These are phyloP conservation scores for Operophtera brumata DNA, from an alignment of 2,888 invertebrate genomes.

Conservation along the genomic window DNA sequence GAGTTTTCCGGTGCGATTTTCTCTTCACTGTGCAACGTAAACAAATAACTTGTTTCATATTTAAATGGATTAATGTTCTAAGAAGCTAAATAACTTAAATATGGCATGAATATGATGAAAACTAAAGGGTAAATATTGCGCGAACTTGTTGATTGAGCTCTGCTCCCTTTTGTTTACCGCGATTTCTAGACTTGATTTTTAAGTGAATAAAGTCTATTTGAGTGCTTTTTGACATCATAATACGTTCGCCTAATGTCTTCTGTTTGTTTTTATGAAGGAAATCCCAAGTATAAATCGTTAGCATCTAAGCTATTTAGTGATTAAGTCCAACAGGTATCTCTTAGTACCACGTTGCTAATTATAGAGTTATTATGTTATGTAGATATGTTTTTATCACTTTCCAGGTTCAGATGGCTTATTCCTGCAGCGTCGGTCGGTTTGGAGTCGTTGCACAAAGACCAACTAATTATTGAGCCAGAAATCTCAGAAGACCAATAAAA, in stretches of 20 bases:
- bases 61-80: slow-evolving; percentile 36
- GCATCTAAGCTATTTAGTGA: slow-evolving; percentile 30
- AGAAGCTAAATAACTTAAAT: slow-evolving; percentile 34
- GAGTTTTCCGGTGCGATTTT: slow-evolving; percentile 78
- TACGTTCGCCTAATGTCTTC: slow-evolving; percentile 31
- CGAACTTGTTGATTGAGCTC: slow-evolving; percentile 62
- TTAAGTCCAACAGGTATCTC: slow-evolving; percentile 40
- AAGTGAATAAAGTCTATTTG: slow-evolving; percentile 47
- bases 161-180: slow-evolving; percentile 69
- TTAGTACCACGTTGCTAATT: slow-evolving; percentile 49
- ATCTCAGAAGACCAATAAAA: slow-evolving; percentile 7
- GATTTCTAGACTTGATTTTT: slow-evolving; percentile 52
- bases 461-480: slow-evolving; percentile 42
- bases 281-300: slow-evolving; percentile 22
- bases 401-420: slow-evolving; percentile 62
- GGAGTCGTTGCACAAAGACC: slow-evolving; percentile 46
- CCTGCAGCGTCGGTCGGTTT: slow-evolving; percentile 48
- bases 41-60: slow-evolving; percentile 47
- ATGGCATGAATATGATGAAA: slow-evolving; percentile 28
- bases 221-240: slow-evolving; percentile 33
- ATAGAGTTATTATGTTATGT: slow-evolving; percentile 35
- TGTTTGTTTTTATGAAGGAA: slow-evolving; percentile 32
- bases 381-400: slow-evolving; percentile 48
- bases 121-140: slow-evolving; percentile 49
- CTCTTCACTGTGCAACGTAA: slow-evolving; percentile 54